These are phyloP conservation scores for Cyphomyrmex costatus DNA, from an alignment of 1,140 invertebrate genomes.

Conservation along the genomic window DNA sequence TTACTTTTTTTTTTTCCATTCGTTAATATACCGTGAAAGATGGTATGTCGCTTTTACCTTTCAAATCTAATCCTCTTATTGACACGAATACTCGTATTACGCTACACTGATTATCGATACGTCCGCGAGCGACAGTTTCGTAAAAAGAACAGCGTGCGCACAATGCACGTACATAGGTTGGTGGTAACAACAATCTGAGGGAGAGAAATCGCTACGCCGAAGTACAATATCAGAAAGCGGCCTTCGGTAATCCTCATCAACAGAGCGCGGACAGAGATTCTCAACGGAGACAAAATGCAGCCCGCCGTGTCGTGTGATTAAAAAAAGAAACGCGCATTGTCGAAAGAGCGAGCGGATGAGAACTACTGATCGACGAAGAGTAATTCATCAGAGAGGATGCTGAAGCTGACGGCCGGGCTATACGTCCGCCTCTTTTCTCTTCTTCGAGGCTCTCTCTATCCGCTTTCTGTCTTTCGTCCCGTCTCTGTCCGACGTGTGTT, in stretches of 20 bases:
- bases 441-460: slow-evolving; percentile 68
- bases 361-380: slow-evolving; percentile 83
- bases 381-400: slow-evolving; percentile 85
- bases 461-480: slow-evolving; percentile 62
- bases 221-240: slow-evolving; percentile 61
- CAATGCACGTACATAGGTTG: slow-evolving; percentile 7
- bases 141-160: slow-evolving; percentile 17
- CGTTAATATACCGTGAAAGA: neutral
- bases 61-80: slow-evolving; percentile 10
- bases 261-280: slow-evolving; percentile 50
- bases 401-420: slow-evolving; percentile 75
- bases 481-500: slow-evolving; percentile 60
- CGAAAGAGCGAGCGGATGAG: slow-evolving; percentile 72
- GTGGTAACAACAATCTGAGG: slow-evolving; percentile 45
- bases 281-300: slow-evolving; percentile 17
- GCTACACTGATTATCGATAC: slow-evolving; percentile 45
- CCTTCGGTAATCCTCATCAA: slow-evolving; percentile 61
- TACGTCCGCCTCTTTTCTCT: slow-evolving; percentile 76
- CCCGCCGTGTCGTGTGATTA: slow-evolving; percentile 26
- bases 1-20: neutral
- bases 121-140: slow-evolving; percentile 21
- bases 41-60: neutral
- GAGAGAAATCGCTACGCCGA: slow-evolving; percentile 57
- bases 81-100: slow-evolving; percentile 35
- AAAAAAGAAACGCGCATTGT: neutral